phyloP scores from a whole-genome alignment of 2,797 vertebrate genomes.

The Epinephelus malabaricus region DNA sequence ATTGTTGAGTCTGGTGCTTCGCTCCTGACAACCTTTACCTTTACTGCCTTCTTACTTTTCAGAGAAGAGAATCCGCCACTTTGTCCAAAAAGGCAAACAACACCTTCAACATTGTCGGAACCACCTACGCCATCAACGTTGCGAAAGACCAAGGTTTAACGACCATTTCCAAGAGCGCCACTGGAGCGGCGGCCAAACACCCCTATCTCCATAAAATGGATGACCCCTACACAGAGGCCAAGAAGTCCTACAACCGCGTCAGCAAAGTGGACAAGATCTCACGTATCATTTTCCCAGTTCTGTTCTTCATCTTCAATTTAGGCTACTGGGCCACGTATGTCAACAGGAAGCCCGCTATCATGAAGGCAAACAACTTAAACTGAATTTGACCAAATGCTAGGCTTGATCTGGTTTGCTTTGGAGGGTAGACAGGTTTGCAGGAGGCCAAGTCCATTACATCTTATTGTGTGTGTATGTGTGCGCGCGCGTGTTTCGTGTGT shows the following conservation, averaged over 20 bases:
- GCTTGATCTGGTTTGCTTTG: conserved; percentile 52
- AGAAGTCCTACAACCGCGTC: conserved; percentile 98
- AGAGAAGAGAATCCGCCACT: conserved; percentile 95
- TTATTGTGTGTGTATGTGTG: conserved; percentile 56
- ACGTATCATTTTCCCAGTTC: conserved; percentile 97
- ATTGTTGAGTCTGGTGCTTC: conserved; percentile 77
- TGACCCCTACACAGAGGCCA: conserved; percentile 92
- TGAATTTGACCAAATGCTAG: conserved; percentile 75
- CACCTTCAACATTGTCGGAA: conserved; percentile 98
- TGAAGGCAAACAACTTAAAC: conserved; percentile 94
- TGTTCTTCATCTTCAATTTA: conserved; percentile 99
- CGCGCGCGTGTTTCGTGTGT: conserved; percentile 40
- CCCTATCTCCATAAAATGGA: conserved; percentile 88
- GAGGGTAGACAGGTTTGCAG: conserved; percentile 61
- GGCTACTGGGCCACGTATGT: conserved; percentile 99
- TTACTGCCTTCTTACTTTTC: conserved; percentile 79
- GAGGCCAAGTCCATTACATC: conserved; percentile 78
- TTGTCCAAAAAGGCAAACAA: conserved; percentile 97
- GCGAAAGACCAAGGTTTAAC: conserved; percentile 94
- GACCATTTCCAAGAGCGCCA: conserved; percentile 93
- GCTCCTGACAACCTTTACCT: conserved; percentile 69
- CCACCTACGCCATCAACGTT: conserved; percentile 95
- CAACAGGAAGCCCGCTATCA: conserved; percentile 96
- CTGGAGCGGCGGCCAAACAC: conserved; percentile 75
- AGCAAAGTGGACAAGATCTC: conserved; percentile 99